These are phyloP conservation scores for Apeira syringaria DNA, from an alignment of 2,888 invertebrate genomes.

Conservation along the genomic window DNA sequence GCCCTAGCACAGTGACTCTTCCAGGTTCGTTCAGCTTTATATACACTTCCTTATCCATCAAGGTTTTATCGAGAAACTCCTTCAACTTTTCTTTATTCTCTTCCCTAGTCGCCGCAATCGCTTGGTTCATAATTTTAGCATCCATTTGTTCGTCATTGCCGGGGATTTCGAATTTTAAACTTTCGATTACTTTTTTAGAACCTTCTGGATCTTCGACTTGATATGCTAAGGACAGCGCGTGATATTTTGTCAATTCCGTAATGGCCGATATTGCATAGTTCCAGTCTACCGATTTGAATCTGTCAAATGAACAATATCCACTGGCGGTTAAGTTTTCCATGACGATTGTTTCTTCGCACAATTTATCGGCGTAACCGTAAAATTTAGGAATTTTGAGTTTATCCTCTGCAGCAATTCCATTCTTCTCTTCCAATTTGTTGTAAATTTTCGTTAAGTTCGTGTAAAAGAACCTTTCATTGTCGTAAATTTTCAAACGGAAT, in stretches of 20 bases:
- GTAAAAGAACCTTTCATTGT: slow-evolving; percentile 51
- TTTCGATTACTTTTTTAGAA: slow-evolving; percentile 37
- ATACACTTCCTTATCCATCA: slow-evolving; percentile 5
- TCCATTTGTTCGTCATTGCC: slow-evolving; percentile 6
- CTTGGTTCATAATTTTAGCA: not conserved
- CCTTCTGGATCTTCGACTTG: slow-evolving; percentile 46
- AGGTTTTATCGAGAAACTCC: slow-evolving; percentile 28
- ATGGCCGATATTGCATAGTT: slow-evolving; percentile 50
- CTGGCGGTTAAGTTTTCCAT: slow-evolving; percentile 48
- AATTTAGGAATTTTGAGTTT: slow-evolving; percentile 45
- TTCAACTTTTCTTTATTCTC: slow-evolving; percentile 36
- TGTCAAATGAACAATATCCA: slow-evolving; percentile 51
- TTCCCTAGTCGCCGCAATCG: slow-evolving; percentile 32
- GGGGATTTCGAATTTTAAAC: slow-evolving; percentile 27
- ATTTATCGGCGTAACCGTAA: slow-evolving; percentile 38
- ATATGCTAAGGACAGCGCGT: slow-evolving; percentile 60
- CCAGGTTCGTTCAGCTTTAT: slow-evolving; percentile 25
- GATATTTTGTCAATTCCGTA: slow-evolving; percentile 58
- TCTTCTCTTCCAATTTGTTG: slow-evolving; percentile 42
- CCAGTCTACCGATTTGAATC: slow-evolving; percentile 55
- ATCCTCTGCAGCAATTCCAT: slow-evolving; percentile 40
- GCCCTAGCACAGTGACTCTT: slow-evolving; percentile 33
- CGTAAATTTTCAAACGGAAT: slow-evolving; percentile 37
- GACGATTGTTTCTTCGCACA: slow-evolving; percentile 19
- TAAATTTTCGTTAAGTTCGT: slow-evolving; percentile 42